Evolutionary conservation across 2,888 invertebrate species (phyloP), one percentile per base, ranked within the genome.

Genomic region (Pyrocoelia pectoralis): DNA sequence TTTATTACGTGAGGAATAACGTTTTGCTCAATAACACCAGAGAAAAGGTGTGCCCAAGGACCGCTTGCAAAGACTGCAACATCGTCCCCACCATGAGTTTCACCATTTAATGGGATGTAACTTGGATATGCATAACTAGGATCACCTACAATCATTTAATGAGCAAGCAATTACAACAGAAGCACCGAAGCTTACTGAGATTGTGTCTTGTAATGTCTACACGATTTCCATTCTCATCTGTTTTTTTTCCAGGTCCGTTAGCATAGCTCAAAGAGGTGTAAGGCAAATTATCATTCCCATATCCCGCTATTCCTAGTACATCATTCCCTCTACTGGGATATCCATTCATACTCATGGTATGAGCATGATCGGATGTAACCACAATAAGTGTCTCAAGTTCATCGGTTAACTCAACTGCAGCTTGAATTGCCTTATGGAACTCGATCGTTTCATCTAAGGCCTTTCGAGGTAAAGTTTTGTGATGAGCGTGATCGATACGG

Each of bases 361-460:
- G 92, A 0, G 90, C 87, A 76, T 93, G 93, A 78, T 93, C 92
- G 0, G 92, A 84, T 0, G 88, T 91, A n/a, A 92, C 93, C 0
- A 95, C 87, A 17, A 94, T 88, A 1, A 95, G 80, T 0, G 95
- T 95, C 17, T 95, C 92, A 43, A 87, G 80, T 67, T 1, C 84
- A 77, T 55, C 83, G 76, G 0, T 93, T 90, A 71, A 80, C 82
- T 65, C 84, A 75, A 10, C 92, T 84, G 0, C 95, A 90, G 68
- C 89, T 85, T 76, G 71, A 41, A 79, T 71, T 0, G 80, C 79
- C 58, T 77, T 76, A 4, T 28, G 89, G 86, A 93, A 88, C 74
- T 92, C 90, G 0, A 92, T 84, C 0, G 93, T 91, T 77, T 95
- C 95, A 69, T 90, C 89, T 0, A 95, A 77, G 0, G 95, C 92